Evolutionary conservation across 2,113 vertebrate genomes (phyloP), one percentile per base, ranked within the genome.

Genomic region (Callipepla californica): DNA sequence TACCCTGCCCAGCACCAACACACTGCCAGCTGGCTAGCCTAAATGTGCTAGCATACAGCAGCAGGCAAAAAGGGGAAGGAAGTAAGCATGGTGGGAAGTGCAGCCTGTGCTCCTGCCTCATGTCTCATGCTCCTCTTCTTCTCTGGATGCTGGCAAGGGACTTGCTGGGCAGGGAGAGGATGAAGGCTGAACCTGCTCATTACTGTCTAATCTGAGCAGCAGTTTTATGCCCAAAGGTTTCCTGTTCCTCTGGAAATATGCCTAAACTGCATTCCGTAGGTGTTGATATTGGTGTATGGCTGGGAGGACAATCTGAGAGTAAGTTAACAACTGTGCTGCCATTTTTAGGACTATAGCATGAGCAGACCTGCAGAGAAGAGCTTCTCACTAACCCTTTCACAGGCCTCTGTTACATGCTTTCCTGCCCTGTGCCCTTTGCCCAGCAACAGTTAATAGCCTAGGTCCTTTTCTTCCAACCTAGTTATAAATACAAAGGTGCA

Each of bases 191-290:
- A 21, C 25, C 44, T 68, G 59, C 66, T 61, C 2, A 0, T 57
- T 57, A 28, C 69, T 68, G 18, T 58, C 73, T 87, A 84, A 89
- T 61, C 85, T 51, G 53, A 75, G 53, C 16, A 89, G 70, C 40
- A 90, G n/a, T 81, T 81, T 72, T 2, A 2, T 81, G 69, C 62
- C 70, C 89, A 79, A 61, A 87, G 84, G 84, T 91, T 62, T 92
- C 58, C 44, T 4, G 2, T 69, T 84, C 51, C 40, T 73, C 75
- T 77, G 79, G 85, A 79, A 70, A 68, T 13, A 69, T 0, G 0
- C 40, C 40, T 8, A 53, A 44, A 40, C 8, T 66, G 55, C 50
- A 16, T 5, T 7, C 13, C 58, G 44, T 19, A 59, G 20, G 11
- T 50, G 59, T 5, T 85, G 38, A 4, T 36, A 22, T 23, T 69